Base-by-base conservation (phyloP, 2,888 invertebrate species). In the Sisyra terminalis region DNA sequence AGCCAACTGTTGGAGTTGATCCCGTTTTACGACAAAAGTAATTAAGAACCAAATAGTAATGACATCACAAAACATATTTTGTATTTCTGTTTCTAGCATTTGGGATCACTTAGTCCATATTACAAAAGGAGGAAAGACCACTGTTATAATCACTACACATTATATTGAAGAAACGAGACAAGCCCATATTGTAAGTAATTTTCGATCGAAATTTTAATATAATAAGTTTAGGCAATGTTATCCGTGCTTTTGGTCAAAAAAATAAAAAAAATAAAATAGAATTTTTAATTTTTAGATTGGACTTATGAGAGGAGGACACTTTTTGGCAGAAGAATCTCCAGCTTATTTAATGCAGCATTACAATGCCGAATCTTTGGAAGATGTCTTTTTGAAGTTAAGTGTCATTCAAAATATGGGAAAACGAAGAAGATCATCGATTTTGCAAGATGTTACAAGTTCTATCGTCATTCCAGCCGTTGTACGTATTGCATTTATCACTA, bases 1-100 rank as follows among this genome's bases (percentile, higher is more conserved):
- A 93, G 55, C 92, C 92, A 0, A 93, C 92, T 0, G 92, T 90
- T 11, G 93, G 92, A 29, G 85, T 93, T 2, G 92, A 93, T 64
- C 92, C 92, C 1, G 73, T 92, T 29, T 64, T 93, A 9, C 66
- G 88, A 46, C 82, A 87, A 58, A 81, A 69, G 78, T 78, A 57
- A 45, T 47, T 44, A 43, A 31, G 9, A 7, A 36, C 17, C 14
- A 35, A 42, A 24, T n/a, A 36, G 32, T 16, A 16, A 24, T 34
- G 39, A 34, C 11, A 32, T 44, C 14, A 6, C 10, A 4, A 11
- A 32, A 32, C 4, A 32, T 32, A 32, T 4, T 6, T 32, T 17
- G 10, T 39, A 16, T 38, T 39, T 37, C 38, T 53, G 45, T 48
- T 66, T 64, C 1, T 63, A 78, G 77, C 52, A 87, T 87, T 51